These are phyloP conservation scores for Entomobrya multifasciata DNA, from an alignment of 2,888 invertebrate genomes.

Conservation along the genomic window DNA sequence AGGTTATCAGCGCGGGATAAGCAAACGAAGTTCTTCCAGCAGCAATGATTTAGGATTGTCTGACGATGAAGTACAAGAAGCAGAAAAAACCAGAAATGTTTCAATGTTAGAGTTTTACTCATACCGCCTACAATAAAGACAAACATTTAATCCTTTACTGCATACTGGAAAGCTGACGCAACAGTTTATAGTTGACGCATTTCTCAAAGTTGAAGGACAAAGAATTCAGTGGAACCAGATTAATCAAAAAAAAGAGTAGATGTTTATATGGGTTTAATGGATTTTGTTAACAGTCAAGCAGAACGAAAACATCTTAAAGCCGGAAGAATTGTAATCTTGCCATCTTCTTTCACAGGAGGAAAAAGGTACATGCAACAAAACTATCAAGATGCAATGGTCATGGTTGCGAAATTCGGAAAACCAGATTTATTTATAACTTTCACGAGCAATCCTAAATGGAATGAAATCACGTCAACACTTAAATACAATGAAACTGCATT, in stretches of 20 bases:
- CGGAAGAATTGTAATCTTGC: slow-evolving; percentile 80
- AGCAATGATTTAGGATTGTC: too few species aligned
- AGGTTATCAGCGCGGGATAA: slow-evolving; percentile 68
- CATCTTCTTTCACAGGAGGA: slow-evolving; percentile 80
- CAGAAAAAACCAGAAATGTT: not conserved
- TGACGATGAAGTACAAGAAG: not conserved
- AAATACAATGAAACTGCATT: slow-evolving; percentile 62
- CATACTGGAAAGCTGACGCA: slow-evolving; percentile 78
- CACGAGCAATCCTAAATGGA: slow-evolving; percentile 82
- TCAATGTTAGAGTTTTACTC: slow-evolving; percentile 74
- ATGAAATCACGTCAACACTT: slow-evolving; percentile 81
- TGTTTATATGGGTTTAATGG: slow-evolving; percentile 78
- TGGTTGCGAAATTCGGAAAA: slow-evolving; percentile 81
- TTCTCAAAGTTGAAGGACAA: slow-evolving; percentile 80
- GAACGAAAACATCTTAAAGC: slow-evolving; percentile 32
- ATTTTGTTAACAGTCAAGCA: slow-evolving; percentile 65
- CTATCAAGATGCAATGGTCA: slow-evolving; percentile 82
- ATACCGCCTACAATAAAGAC: slow-evolving; percentile 63
- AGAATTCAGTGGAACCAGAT: slow-evolving; percentile 77
- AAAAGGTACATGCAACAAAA: slow-evolving; percentile 81
- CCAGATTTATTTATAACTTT: slow-evolving; percentile 82
- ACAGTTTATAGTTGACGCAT: slow-evolving; percentile 80
- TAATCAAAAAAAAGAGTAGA: slow-evolving; percentile 80
- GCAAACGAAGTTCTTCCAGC: too few species aligned
- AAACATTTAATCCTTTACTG: slow-evolving; percentile 79